A percentile compares a stretch with the other conserved stretches of the same genome.
phyloP scores from a whole-genome alignment of 2,113 vertebrate genomes.

The Pteropus alecto region DNA sequence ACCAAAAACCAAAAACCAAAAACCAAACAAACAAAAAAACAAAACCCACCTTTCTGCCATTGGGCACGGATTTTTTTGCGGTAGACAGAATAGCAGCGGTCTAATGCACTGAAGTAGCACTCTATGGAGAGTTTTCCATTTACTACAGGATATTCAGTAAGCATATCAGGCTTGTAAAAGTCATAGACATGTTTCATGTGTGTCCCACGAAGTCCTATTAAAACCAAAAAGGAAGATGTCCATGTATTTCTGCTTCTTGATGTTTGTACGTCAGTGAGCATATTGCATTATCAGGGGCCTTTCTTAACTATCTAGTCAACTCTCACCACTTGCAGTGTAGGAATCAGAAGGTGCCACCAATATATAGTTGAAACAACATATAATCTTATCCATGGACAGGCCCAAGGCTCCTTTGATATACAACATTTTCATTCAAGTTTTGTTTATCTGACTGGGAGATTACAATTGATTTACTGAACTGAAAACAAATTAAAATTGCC shows the following conservation, averaged over 20 bases:
- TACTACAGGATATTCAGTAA: slow-evolving; percentile 96
- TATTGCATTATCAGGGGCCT: not conserved
- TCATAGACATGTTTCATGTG: slow-evolving; percentile 99
- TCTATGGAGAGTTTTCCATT: slow-evolving; percentile 97
- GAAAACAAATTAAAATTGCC: not conserved
- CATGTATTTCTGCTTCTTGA: not conserved
- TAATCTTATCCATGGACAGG: not conserved
- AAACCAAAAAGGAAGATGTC: not conserved
- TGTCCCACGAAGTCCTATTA: slow-evolving; percentile 92
- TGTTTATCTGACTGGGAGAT: not conserved
- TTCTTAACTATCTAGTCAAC: not conserved
- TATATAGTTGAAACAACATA: not conserved
- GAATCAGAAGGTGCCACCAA: not conserved
- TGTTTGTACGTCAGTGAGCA: not conserved
- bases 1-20: too few relatives aligned
- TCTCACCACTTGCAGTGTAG: not conserved
- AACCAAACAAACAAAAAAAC: too few relatives aligned
- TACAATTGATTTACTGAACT: not conserved
- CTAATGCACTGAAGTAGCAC: slow-evolving; percentile 97
- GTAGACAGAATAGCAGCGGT: slow-evolving; percentile 95
- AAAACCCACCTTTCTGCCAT: slow-evolving; percentile 92
- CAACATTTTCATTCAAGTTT: not conserved
- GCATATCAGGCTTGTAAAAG: slow-evolving; percentile 98
- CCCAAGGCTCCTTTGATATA: not conserved
- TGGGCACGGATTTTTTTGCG: slow-evolving; percentile 93